A percentile compares a stretch with the other conserved stretches of the same genome.
Conservation (phyloP, 2,797 vertebrate species). For the Sebastes oblongus region DNA sequence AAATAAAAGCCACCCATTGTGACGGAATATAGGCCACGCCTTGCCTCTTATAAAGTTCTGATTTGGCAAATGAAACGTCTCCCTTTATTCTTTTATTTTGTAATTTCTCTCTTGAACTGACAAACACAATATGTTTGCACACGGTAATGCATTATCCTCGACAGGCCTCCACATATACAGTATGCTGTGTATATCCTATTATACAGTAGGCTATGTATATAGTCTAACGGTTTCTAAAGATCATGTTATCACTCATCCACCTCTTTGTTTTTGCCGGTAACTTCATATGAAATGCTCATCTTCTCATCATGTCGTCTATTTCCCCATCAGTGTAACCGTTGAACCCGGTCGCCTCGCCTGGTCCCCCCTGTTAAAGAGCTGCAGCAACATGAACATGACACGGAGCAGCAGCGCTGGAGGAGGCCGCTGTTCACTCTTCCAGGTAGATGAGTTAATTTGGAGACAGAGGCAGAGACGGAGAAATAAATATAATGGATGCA, state of each 20-base stretch:
- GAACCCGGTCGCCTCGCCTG: constrained; percentile 1
- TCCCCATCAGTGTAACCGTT: neutral
- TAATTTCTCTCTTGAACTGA: neutral
- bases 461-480: constrained; percentile 35
- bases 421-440: constrained; percentile 72
- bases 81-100: neutral
- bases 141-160: neutral
- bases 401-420: constrained; percentile 55
- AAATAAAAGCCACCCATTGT: neutral
- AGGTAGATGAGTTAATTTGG: constrained; percentile 72
- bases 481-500: constrained; percentile 69
- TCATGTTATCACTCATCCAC: neutral
- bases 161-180: too few species aligned
- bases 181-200: too few species aligned
- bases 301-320: neutral
- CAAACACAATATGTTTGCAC: constrained; percentile 1
- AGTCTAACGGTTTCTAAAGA: too few species aligned
- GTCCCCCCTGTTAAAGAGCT: constrained; percentile 35
- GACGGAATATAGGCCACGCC: neutral
- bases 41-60: neutral
- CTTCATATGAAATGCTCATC: neutral
- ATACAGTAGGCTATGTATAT: too few species aligned
- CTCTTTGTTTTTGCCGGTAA: neutral
- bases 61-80: neutral
- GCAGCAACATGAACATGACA: constrained; percentile 38